phyloP scores from a whole-genome alignment of 2,113 vertebrate species.

The Neotoma lepida region DNA sequence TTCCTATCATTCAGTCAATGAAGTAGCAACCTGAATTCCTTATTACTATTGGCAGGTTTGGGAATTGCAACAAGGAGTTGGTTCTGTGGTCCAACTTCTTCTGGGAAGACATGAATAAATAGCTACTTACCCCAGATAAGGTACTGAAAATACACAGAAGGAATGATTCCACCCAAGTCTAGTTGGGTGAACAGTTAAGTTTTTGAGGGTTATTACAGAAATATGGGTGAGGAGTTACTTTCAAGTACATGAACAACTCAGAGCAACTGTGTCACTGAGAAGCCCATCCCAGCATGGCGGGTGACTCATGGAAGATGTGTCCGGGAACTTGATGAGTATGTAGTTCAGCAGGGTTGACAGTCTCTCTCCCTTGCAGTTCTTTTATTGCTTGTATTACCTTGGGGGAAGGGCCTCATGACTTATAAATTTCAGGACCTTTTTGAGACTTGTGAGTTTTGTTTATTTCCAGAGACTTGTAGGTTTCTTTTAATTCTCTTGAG shows the following conservation, averaged over 20 bases:
- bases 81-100: not conserved
- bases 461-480: not conserved
- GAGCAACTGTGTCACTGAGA: not conserved
- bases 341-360: not conserved
- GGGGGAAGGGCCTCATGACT: not conserved
- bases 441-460: not conserved
- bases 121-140: not conserved
- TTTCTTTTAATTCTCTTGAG: not conserved
- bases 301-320: not conserved
- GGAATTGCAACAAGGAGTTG: not conserved
- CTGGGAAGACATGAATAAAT: not conserved
- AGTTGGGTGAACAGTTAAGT: not conserved
- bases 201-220: not conserved
- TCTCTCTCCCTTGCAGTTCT: not conserved
- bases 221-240: not conserved
- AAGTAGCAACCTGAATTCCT: not conserved
- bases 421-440: not conserved
- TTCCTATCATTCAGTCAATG: not conserved
- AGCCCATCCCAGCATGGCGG: no score
- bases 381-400: not conserved
- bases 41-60: not conserved
- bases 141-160: not conserved
- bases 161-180: not conserved
- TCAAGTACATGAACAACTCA: not conserved
- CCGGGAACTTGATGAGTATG: not conserved